These are phyloP conservation scores for Mantis religiosa DNA, from an alignment of 2,888 invertebrate genomes.

Conservation along the genomic window DNA sequence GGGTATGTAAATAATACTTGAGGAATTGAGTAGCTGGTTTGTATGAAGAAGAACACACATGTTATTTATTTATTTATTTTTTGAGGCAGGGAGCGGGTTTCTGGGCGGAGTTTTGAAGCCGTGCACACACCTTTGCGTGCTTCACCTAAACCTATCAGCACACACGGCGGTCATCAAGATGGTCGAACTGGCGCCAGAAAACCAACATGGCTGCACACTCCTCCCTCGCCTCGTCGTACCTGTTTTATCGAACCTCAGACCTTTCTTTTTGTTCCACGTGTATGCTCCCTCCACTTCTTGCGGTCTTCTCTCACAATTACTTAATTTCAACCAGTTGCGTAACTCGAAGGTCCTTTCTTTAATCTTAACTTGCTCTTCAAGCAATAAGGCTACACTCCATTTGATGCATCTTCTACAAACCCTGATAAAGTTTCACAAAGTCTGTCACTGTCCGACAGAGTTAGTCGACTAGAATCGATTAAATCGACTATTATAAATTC, in stretches of 20 bases:
- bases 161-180: constrained; percentile 6
- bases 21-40: not conserved
- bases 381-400: too few relatives aligned
- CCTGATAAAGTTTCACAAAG: too few relatives aligned
- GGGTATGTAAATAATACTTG: too few relatives aligned
- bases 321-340: not conserved
- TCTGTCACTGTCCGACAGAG: too few relatives aligned
- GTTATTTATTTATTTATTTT: not conserved
- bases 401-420: too few relatives aligned
- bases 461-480: too few relatives aligned
- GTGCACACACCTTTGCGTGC: not conserved
- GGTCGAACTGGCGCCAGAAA: constrained; percentile 14
- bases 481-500: too few relatives aligned
- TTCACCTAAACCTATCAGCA: not conserved
- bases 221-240: not conserved
- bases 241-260: not conserved
- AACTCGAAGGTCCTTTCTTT: not conserved
- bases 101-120: not conserved
- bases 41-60: not conserved
- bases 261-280: not conserved
- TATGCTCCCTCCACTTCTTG: not conserved
- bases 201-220: constrained; percentile 3
- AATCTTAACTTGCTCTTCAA: too few relatives aligned
- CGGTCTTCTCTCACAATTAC: not conserved
- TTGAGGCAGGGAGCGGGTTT: not conserved